These are phyloP conservation scores for Andrena dorsata DNA, from an alignment of 2,888 invertebrate genomes.

Conservation along the genomic window DNA sequence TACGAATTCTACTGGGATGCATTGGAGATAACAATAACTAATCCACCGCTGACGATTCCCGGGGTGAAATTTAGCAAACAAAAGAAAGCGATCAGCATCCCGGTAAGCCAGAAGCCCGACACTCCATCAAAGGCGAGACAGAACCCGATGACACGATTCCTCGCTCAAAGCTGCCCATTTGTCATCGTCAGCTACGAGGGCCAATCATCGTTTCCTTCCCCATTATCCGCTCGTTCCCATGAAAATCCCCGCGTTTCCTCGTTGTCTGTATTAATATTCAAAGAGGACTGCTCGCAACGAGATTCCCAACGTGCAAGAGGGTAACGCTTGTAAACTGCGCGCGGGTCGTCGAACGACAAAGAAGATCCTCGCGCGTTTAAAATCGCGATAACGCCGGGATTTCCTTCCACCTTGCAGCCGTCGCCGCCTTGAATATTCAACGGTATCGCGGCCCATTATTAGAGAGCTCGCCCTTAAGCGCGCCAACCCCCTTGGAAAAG, in stretches of 20 bases:
- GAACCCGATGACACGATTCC: background rate
- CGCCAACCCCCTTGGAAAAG: background rate
- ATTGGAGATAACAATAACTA: too few species aligned
- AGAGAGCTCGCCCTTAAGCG: conserved; percentile 49
- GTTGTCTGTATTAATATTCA: conserved; percentile 49
- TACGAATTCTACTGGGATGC: too few species aligned
- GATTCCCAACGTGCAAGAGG: conserved; percentile 5
- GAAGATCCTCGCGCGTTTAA: conserved; percentile 38
- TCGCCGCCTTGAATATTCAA: conserved; percentile 65
- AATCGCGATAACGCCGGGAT: conserved; percentile 54
- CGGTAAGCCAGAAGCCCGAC: background rate
- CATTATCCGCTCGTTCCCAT: background rate
- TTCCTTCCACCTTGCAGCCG: conserved; percentile 13
- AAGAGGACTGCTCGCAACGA: conserved; percentile 19
- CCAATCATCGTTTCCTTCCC: conserved; percentile 2
- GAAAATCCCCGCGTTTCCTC: conserved; percentile 28
- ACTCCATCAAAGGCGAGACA: background rate
- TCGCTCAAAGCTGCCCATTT: background rate
- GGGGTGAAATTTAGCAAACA: too few species aligned
- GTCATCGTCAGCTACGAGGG: conserved; percentile 11
- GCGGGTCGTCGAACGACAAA: conserved; percentile 32
- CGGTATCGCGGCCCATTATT: conserved; percentile 63
- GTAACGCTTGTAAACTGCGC: conserved; percentile 21
- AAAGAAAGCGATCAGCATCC: too few species aligned
- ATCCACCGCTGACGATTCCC: too few species aligned